Percentiles rank a stretch among this genome's conserved stretches.
These are phyloP conservation scores for Pseudococcus longispinus DNA, from an alignment of 2,888 invertebrate genomes.

Conservation along the genomic window DNA sequence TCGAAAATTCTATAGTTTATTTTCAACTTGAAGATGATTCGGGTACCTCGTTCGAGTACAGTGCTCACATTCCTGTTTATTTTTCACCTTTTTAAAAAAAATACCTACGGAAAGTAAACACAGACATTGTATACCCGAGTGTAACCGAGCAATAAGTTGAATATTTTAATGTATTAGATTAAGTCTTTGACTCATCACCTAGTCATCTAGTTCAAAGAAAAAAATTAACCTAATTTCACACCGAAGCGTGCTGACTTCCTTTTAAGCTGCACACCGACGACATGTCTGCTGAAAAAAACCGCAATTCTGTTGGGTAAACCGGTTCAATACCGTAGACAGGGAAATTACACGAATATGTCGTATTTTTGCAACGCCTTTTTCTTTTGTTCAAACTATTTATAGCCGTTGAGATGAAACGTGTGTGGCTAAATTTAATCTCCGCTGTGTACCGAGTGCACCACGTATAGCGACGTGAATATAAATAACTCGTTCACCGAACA, in stretches of 20 bases:
- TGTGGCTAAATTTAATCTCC: slow-evolving; percentile 1
- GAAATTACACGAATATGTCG: not conserved
- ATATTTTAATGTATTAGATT: slow-evolving; percentile 1
- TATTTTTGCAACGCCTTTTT: not conserved
- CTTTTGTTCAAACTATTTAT: slow-evolving; percentile 31
- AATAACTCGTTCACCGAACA: not conserved
- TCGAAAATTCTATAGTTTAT: not conserved
- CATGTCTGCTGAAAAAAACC: not conserved
- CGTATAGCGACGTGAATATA: not conserved
- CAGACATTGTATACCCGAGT: not conserved
- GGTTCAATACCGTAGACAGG: not conserved
- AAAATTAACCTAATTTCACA: slow-evolving; percentile 26
- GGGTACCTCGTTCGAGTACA: not conserved
- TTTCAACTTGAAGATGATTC: not conserved
- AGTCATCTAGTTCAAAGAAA: slow-evolving; percentile 14
- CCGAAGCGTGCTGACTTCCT: not conserved
- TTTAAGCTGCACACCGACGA: not conserved
- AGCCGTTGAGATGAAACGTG: not conserved
- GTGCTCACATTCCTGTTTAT: not conserved
- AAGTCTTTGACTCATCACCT: not conserved
- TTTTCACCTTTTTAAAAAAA: not conserved
- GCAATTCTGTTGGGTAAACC: not conserved
- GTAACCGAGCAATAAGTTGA: not conserved
- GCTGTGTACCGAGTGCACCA: not conserved
- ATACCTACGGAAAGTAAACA: not conserved